A percentile compares a stretch with the other conserved stretches of the same genome.
Evolutionary conservation across 2,797 vertebrate genomes (phyloP).

Genomic region (Hozukius guyotensis): DNA sequence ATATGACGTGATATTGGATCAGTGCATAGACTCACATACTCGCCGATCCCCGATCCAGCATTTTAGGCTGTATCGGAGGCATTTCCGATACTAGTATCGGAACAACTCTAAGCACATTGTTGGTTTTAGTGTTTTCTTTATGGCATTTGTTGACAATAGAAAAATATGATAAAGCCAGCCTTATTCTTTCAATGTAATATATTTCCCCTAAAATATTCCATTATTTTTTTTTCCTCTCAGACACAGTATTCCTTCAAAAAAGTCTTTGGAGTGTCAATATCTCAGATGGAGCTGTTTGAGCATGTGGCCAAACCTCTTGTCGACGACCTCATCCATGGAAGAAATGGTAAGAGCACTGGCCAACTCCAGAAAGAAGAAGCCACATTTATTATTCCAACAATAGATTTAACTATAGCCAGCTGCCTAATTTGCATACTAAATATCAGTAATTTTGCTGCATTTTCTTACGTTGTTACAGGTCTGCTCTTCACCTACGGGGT

Average conservation of each 20-base stretch:
- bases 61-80: background rate
- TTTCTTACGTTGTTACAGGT: conserved; percentile 78
- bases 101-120: background rate
- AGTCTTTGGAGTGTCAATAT: conserved; percentile 89
- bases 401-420: background rate
- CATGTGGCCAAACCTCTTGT: conserved; percentile 91
- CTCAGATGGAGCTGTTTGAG: conserved; percentile 91
- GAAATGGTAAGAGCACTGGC: conserved; percentile 86
- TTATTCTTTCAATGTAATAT: background rate
- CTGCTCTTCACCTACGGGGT: conserved; percentile 97
- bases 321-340: conserved; percentile 92
- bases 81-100: background rate
- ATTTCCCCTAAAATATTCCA: background rate
- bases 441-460: background rate
- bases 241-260: conserved; percentile 96
- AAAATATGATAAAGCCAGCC: background rate
- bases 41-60: background rate
- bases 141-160: background rate
- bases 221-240: conserved; percentile 71
- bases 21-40: background rate
- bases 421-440: background rate
- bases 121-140: background rate
- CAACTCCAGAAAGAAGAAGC: background rate
- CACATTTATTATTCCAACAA: background rate
- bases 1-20: background rate